Base-by-base conservation (phyloP, 2,888 invertebrate genomes). In the Perizoma flavofasciatum region DNA sequence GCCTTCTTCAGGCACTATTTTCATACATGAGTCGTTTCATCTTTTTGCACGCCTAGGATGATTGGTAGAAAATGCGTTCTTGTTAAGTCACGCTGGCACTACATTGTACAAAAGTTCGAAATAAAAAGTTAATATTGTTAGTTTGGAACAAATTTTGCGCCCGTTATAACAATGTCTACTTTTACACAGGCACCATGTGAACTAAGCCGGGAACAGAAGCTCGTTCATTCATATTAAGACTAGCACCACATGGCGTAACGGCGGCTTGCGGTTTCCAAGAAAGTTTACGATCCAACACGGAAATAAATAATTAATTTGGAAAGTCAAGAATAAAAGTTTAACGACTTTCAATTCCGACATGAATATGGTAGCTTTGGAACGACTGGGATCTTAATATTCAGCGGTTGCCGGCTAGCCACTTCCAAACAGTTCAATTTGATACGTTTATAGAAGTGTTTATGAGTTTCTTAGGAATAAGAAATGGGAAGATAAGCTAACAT, bases 401-500 rank as follows among this genome's bases (percentile, higher is more conserved):
- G 80, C 65, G 83, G 86, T 74, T 68, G 35, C 5, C 39, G 46
- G 53, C 43, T 54, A 63, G 58, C 77, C 75, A 68, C 69, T 70
- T 68, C 75, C 69, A 63, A 76, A 81, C 73, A 76, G 75, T 76
- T 81, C 67, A 68, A 73, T 74, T 71, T 74, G 65, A 68, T 73
- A 68, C 67, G 66, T 81, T 82, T 76, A 79, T 72, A 66, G 69
- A 70, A 56, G 59, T 61, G 66, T 80, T 83, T 81, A 83, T 70
- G 77, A 77, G 68, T 74, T 71, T 4, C 5, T 22, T 5, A 5
- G 7, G 6, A 44, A n/a, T 6, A 44, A 5, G 6, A 37, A 7
- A 5, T 11, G 6, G 22, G 4, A 22, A n/a, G 22, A 7, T 22
- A 7, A 44, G 11, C 11, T 6, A 22, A 10, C 49, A 5, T 5